Conservation (phyloP, 2,888 invertebrate species). For the Pollenia labialis region DNA sequence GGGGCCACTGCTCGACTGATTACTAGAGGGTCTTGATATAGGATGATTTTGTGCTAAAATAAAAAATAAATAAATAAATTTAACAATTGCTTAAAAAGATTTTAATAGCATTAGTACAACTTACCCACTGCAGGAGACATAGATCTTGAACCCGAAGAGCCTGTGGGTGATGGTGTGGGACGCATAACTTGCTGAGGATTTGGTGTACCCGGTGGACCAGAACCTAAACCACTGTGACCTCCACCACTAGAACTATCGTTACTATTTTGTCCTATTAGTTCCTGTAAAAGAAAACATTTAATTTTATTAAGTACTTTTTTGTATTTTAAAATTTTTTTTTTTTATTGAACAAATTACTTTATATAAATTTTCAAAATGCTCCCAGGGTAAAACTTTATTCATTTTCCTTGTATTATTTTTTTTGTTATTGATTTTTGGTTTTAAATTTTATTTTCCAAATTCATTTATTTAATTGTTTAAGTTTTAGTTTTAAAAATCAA, state of each 20-base stretch:
- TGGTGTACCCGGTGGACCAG: constrained; percentile 86
- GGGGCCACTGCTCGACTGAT: constrained; percentile 86
- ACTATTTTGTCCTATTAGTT: constrained; percentile 93
- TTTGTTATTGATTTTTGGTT: constrained; percentile 47
- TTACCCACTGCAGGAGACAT: constrained; percentile 98
- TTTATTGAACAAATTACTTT: constrained; percentile 72
- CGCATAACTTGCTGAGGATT: constrained; percentile 92
- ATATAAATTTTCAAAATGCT: constrained; percentile 77
- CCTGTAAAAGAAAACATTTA: constrained; percentile 85
- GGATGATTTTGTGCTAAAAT: constrained; percentile 91
- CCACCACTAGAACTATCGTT: constrained; percentile 92
- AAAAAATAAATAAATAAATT: not conserved
- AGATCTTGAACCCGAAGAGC: constrained; percentile 97
- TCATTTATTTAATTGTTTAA: constrained; percentile 44
- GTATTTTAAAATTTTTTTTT: not conserved
- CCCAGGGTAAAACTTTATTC: constrained; percentile 76
- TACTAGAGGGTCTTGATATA: constrained; percentile 97
- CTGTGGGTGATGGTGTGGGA: constrained; percentile 96
- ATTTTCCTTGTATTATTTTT: constrained; percentile 64
- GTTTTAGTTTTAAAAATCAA: constrained; percentile 31
- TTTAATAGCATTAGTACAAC: constrained; percentile 82
- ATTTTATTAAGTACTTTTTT: not conserved
- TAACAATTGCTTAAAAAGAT: not conserved
- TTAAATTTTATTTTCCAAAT: constrained; percentile 20
- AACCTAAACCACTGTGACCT: constrained; percentile 87